Conservation (phyloP, 2,888 invertebrate species). For the Lithophane semibrunnea region DNA sequence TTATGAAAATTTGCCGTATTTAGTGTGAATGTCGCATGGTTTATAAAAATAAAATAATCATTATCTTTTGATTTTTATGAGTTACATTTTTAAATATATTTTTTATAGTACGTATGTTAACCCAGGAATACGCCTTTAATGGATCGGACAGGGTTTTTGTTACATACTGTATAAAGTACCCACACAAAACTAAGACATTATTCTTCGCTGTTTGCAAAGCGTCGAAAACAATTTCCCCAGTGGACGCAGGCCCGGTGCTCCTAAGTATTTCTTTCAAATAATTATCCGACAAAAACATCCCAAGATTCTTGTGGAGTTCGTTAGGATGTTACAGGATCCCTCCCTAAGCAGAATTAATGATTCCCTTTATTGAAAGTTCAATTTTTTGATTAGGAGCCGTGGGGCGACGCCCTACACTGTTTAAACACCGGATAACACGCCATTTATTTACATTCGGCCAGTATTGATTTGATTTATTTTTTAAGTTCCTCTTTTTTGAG, state of each 20-base stretch:
- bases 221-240: conserved; percentile 79
- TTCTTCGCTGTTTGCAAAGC: conserved; percentile 62
- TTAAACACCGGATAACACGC: conserved; percentile 89
- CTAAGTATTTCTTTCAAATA: conserved; percentile 74
- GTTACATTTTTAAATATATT: too few relatives aligned
- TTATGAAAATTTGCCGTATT: too few relatives aligned
- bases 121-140: too few relatives aligned
- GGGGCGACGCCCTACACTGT: conserved; percentile 80
- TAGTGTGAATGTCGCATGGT: too few relatives aligned
- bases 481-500: conserved; percentile 64
- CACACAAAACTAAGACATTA: conserved; percentile 53
- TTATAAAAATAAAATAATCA: too few relatives aligned
- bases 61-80: too few relatives aligned
- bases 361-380: conserved; percentile 93
- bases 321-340: conserved; percentile 81
- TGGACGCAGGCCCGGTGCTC: conserved; percentile 71
- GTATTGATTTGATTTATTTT: conserved; percentile 85
- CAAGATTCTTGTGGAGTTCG: conserved; percentile 87
- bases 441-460: conserved; percentile 88
- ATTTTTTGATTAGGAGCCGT: conserved; percentile 92
- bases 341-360: conserved; percentile 92
- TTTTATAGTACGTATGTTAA: too few relatives aligned
- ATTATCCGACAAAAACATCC: conserved; percentile 88
- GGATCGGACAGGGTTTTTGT: too few relatives aligned
- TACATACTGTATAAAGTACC: conserved; percentile 6